Conservation (phyloP, 2,797 vertebrate genomes). For the Synaphobranchus kaupii region DNA sequence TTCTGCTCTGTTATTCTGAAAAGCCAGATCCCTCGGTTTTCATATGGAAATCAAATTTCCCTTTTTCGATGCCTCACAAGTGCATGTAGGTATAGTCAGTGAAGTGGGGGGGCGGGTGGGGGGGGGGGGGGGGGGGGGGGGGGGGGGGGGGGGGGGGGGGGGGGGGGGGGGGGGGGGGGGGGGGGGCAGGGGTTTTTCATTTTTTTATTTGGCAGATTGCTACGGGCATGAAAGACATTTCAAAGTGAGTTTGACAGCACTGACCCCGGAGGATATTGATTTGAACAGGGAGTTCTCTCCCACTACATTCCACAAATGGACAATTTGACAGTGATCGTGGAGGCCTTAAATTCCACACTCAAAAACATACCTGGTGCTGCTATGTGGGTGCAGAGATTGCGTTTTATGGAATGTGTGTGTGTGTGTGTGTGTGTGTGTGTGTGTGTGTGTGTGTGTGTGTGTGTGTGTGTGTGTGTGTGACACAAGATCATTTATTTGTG, state of each 20-base stretch:
- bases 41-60: neutral
- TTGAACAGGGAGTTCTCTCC: neutral
- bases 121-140: neutral
- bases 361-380: neutral
- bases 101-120: neutral
- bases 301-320: neutral
- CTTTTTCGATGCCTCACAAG: neutral
- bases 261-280: neutral
- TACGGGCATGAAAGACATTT: neutral
- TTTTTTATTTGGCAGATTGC: neutral
- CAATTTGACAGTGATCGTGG: no score
- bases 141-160: neutral
- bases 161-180: neutral
- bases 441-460: no score
- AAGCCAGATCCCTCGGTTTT: neutral
- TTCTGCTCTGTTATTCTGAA: neutral
- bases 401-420: neutral
- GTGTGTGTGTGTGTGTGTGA: neutral
- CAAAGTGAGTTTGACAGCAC: neutral
- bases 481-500: neutral
- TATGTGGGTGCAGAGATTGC: neutral
- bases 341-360: neutral
- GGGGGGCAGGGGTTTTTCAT: no score
- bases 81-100: neutral
- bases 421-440: no score